Evolutionary conservation across 2,113 vertebrate species (phyloP), one percentile per base, ranked within the genome.

Genomic region (Lanius collurio): DNA sequence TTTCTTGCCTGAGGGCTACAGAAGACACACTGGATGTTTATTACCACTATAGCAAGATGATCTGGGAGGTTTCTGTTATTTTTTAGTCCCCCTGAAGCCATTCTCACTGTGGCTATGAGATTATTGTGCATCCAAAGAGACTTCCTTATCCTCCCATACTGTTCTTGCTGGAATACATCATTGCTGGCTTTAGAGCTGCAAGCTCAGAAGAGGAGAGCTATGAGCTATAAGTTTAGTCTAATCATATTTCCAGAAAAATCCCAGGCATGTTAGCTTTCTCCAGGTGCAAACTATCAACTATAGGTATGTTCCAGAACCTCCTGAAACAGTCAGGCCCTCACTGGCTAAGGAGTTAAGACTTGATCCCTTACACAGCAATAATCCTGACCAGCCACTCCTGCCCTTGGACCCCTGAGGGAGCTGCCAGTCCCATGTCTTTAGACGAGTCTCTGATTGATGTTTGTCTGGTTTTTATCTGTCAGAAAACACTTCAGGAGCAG

Each of bases 351-450:
- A 86, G 37, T 47, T 68, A 47, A 49, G 60, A 33, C 23, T 22
- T 27, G 52, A 47, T 59, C 37, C 49, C 10, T 62, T 11, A 21
- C 13, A 53, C 33, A 52, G 10, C 39, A 52, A 6, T 7, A 39
- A 52, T 27, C 57, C 15, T 0, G 1, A 15, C 3, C 42, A 57
- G 10, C 31, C 12, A 42, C n/a, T 70, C 28, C 37, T 22, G 11
- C 46, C 63, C 70, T 37, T 0, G 0, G 21, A 30, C 3, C 1
- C 27, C 16, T 17, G 0, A 9, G 3, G 31, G 57, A 83, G 10
- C 57, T 76, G 53, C 39, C 6, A 5, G 52, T 60, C 42, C 35
- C 22, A 23, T 27, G 15, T 30, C 26, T 42, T 56, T 35, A 63
- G 47, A 37, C 8, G 21, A 44, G 16, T 10, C 6, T 46, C 60